phyloP scores from a whole-genome alignment of 2,113 vertebrate genomes.

The Callipepla squamata region DNA sequence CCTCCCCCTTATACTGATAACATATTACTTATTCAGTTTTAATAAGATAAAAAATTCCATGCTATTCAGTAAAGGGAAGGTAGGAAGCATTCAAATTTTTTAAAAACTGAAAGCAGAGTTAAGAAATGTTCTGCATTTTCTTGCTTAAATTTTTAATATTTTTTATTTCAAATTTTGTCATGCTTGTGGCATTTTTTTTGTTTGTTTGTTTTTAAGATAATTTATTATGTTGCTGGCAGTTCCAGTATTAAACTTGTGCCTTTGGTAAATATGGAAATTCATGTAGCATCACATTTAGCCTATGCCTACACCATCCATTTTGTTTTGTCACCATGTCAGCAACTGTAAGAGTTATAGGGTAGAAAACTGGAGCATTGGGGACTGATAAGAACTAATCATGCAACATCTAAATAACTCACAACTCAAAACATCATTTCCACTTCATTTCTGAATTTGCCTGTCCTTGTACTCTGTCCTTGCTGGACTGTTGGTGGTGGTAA shows the following conservation, averaged over 20 bases:
- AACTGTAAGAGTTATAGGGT: background rate
- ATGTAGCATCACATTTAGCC: background rate
- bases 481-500: background rate
- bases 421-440: background rate
- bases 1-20: background rate
- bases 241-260: background rate
- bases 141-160: background rate
- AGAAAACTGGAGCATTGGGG: background rate
- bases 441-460: background rate
- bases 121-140: fast-evolving
- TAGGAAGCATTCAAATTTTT: background rate
- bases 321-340: background rate
- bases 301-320: background rate
- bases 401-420: background rate
- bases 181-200: background rate
- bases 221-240: background rate
- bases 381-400: background rate
- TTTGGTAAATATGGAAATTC: background rate
- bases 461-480: background rate
- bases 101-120: background rate
- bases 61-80: background rate
- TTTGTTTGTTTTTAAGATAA: background rate
- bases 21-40: background rate
- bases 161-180: background rate
- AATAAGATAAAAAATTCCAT: background rate